These are phyloP conservation scores for Balanococcus diminutus DNA, from an alignment of 2,888 invertebrate species.

Conservation along the genomic window DNA sequence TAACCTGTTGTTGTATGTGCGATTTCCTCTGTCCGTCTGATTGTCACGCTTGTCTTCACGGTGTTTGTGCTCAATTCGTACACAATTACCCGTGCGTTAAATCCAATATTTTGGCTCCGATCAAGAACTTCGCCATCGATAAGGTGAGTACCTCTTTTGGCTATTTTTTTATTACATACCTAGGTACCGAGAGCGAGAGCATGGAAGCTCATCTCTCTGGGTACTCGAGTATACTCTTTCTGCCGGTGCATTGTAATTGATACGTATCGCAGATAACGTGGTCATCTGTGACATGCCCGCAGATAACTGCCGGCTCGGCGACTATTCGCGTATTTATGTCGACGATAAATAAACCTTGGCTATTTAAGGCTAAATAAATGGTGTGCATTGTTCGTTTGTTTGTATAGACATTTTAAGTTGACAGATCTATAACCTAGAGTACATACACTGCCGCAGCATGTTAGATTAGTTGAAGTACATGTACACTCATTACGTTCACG, in stretches of 20 bases:
- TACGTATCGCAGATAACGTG: not conserved
- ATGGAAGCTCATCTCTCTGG: too few relatives aligned
- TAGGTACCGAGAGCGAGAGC: too few relatives aligned
- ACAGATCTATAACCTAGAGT: constrained; percentile 34
- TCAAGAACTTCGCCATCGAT: constrained; percentile 38
- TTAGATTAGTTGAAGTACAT: constrained; percentile 23
- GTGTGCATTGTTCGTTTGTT: constrained; percentile 36
- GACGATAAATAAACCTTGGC: constrained; percentile 28
- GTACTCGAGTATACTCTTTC: not conserved
- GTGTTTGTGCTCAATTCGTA: constrained; percentile 64
- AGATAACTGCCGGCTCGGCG: not conserved
- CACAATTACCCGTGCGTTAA: constrained; percentile 62
- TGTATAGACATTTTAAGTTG: constrained; percentile 36
- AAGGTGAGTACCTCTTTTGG: constrained; percentile 32
- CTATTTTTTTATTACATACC: not conserved
- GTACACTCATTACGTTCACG: constrained; percentile 37
- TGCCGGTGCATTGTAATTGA: not conserved
- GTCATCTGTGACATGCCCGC: not conserved
- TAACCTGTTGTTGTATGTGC: constrained; percentile 68
- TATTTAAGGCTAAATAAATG: constrained; percentile 16
- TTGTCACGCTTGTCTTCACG: constrained; percentile 71
- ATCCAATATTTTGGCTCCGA: constrained; percentile 58
- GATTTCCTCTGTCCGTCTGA: constrained; percentile 68
- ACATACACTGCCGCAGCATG: not conserved
- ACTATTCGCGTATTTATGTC: constrained; percentile 2